Conservation (phyloP, 2,113 vertebrate species). For the Elaphurus davidianus region DNA sequence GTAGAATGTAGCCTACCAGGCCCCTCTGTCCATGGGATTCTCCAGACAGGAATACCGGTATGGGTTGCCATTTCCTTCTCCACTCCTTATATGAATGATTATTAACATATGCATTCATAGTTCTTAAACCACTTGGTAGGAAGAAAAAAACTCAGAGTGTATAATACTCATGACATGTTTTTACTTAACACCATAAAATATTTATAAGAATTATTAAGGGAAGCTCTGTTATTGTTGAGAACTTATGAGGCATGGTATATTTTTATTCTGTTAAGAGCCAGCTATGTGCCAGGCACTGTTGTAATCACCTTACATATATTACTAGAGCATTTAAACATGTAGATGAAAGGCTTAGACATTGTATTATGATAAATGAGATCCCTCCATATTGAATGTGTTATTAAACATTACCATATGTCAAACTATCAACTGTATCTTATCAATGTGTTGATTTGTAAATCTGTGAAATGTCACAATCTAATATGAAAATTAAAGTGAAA, state of each 20-base stretch:
- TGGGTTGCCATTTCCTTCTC: background rate
- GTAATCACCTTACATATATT: background rate
- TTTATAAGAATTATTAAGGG: conserved; percentile 3
- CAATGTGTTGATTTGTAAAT: background rate
- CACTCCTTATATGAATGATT: background rate
- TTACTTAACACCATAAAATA: background rate
- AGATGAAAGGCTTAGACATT: background rate
- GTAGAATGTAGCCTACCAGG: background rate
- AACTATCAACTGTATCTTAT: background rate
- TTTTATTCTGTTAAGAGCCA: background rate
- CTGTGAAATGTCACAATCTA: background rate
- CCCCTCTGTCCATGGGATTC: background rate
- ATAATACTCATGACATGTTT: background rate
- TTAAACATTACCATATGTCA: background rate
- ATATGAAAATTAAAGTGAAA: background rate
- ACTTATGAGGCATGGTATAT: background rate
- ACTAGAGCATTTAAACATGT: background rate
- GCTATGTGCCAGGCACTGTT: background rate
- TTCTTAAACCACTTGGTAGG: conserved; percentile 6
- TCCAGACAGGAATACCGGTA: background rate
- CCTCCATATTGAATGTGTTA: background rate
- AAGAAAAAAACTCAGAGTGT: background rate
- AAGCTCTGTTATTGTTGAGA: background rate
- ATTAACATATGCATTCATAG: background rate
- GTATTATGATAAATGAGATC: background rate